Base-by-base conservation (phyloP, 1,140 invertebrate genomes). In the Eulimnadia texana region DNA sequence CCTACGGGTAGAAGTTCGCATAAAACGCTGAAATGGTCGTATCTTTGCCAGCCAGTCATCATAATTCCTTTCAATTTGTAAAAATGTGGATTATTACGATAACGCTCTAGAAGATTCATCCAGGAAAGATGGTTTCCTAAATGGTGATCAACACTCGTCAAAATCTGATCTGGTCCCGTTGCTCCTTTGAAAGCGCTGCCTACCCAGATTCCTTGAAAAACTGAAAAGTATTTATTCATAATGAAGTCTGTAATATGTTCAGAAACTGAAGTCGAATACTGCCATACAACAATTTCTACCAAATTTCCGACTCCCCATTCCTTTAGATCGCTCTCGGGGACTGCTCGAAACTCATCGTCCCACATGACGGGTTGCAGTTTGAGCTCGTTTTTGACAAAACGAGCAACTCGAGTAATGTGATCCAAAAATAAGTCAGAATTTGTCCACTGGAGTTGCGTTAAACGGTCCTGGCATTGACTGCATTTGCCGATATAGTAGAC, bases 1-100 rank as follows among this genome's bases (percentile, higher is more conserved):
- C 75, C 79, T 23, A 78, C 76, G 13, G 84, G 84, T 9, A 85
- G 67, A 9, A 84, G 69, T 67, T 85, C 83, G 72, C 81, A 82
- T 3, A 84, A 68, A 6, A 81, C 73, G 19, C 80, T 77, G 73
- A 83, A 83, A 69, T 85, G 83, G 66, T 85, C 83, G 70, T 82
- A 84, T 64, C 77, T 57, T 33, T 61, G 75, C 78, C 78, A 80
- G n/a, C 78, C 78, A 50, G 77, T 79, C 9, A 80, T n/a, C 52
- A 73, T 72, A 65, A 77, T 72, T 22, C 77, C 77, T 62, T 68
- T 67, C 42, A 78, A 71, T 57, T 68, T 71, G 52, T 67, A 63
- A 56, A 63, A 58, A 66, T 64, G 53, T 22, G 65, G 62, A n/a
- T 64, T 65, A 27, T 65, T 51, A 13, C 64, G 42, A 42, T 67